Evolutionary conservation across 2,888 invertebrate genomes (phyloP).

Genomic region (Lysandra bellargus): DNA sequence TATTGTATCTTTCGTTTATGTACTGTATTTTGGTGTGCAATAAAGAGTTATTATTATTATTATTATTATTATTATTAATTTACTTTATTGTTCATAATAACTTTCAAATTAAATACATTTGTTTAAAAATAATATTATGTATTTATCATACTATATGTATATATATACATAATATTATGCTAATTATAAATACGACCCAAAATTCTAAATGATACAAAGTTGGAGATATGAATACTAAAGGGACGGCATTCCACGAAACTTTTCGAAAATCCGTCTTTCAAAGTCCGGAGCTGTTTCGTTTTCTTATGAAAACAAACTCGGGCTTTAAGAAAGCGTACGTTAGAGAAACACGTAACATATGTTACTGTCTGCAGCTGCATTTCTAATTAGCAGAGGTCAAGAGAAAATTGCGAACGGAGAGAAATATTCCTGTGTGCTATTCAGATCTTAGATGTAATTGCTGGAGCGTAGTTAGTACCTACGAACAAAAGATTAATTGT

Average conservation of each 20-base stretch:
- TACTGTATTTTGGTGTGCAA: too few species aligned
- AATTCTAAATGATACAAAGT: not conserved
- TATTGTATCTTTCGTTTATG: too few species aligned
- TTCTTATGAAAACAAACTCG: slow-evolving; percentile 10
- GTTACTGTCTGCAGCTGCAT: slow-evolving; percentile 34
- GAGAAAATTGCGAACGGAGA: slow-evolving; percentile 54
- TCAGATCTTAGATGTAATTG: slow-evolving; percentile 56
- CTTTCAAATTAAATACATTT: too few species aligned
- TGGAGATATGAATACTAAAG: not conserved
- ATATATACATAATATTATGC: not conserved
- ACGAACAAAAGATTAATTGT: slow-evolving; percentile 4
- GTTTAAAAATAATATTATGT: too few species aligned
- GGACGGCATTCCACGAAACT: not conserved
- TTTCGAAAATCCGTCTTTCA: slow-evolving; percentile 10
- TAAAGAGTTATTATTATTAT: too few species aligned
- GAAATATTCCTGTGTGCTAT: slow-evolving; percentile 62
- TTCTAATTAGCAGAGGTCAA: slow-evolving; percentile 57
- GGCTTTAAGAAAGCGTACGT: not conserved
- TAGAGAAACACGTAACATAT: not conserved
- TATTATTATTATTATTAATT: too few species aligned
- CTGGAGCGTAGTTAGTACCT: slow-evolving; percentile 42
- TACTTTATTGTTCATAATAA: too few species aligned
- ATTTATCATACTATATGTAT: not conserved
- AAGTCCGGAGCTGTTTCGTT: slow-evolving; percentile 9
- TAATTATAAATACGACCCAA: slow-evolving; percentile 1